Conservation (phyloP, 2,888 invertebrate species). For the Phaedon cochleariae region DNA sequence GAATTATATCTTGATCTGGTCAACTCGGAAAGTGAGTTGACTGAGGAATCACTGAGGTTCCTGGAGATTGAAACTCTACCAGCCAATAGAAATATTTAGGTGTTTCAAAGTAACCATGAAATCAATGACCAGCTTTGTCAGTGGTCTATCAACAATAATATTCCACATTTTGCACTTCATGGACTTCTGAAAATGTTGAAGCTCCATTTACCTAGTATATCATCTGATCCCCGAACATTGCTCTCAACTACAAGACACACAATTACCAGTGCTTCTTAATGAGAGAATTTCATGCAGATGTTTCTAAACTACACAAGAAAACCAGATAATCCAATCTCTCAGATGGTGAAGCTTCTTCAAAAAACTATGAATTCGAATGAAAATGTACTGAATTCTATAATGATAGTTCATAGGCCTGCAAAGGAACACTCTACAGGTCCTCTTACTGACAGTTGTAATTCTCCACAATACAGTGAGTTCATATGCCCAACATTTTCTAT, state of each 20-base stretch:
- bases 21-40: not conserved
- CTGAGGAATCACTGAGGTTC: not conserved
- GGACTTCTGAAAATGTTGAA: constrained; percentile 14
- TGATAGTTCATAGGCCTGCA: not conserved
- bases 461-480: constrained; percentile 18
- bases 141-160: too few relatives aligned
- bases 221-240: constrained; percentile 11
- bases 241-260: constrained; percentile 14
- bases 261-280: constrained; percentile 5
- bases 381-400: not conserved
- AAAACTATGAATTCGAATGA: not conserved
- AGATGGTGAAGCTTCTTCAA: constrained; percentile 12
- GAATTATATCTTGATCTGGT: too few relatives aligned
- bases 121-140: too few relatives aligned
- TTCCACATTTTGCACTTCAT: not conserved
- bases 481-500: constrained; percentile 16
- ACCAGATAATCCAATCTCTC: constrained; percentile 14
- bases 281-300: constrained; percentile 10
- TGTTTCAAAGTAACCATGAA: too few relatives aligned
- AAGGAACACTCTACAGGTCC: constrained; percentile 13
- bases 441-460: constrained; percentile 6
- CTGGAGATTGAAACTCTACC: too few relatives aligned
- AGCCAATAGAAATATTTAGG: too few relatives aligned
- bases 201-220: constrained; percentile 11
- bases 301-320: constrained; percentile 8